A percentile compares a stretch with the other conserved stretches of the same genome.
phyloP scores from a whole-genome alignment of 1,140 invertebrate species.

The Bombus breviceps region DNA sequence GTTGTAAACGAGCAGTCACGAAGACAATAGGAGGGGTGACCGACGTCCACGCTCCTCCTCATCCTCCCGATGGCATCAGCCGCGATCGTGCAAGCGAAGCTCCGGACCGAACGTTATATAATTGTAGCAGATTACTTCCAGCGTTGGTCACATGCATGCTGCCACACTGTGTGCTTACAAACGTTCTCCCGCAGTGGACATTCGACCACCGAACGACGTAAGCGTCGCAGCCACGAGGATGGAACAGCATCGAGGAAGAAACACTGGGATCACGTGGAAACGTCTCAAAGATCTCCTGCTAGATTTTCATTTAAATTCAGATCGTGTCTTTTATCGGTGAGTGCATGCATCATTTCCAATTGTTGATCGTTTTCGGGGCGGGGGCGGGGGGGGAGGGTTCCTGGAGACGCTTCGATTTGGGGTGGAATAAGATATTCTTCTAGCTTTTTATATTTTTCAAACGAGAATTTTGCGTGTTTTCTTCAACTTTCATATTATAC shows the following conservation, averaged over 20 bases:
- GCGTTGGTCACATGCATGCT: slow-evolving; percentile 62
- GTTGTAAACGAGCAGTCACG: neutral
- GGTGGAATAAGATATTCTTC: too few species aligned
- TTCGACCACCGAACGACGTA: slow-evolving; percentile 54
- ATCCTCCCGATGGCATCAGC: slow-evolving; percentile 24
- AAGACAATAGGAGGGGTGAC: slow-evolving; percentile 53
- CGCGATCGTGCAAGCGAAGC: slow-evolving; percentile 36
- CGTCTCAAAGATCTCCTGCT: slow-evolving; percentile 57
- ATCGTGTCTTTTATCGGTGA: slow-evolving; percentile 77
- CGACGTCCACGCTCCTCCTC: slow-evolving; percentile 33
- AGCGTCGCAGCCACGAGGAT: slow-evolving; percentile 53
- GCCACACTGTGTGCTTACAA: slow-evolving; percentile 46
- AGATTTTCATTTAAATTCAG: slow-evolving; percentile 69
- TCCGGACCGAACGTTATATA: slow-evolving; percentile 63
- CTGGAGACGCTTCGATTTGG: neutral
- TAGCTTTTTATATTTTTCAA: neutral
- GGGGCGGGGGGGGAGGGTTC: neutral
- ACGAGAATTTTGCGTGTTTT: too few species aligned
- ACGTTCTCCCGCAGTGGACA: slow-evolving; percentile 67
- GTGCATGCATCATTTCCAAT: slow-evolving; percentile 40
- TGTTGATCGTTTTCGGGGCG: neutral
- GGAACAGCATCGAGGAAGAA: slow-evolving; percentile 55
- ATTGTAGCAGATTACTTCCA: slow-evolving; percentile 72
- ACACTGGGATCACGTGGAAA: slow-evolving; percentile 54
- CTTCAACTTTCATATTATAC: neutral